These are phyloP conservation scores for Platichthys flesus DNA, from an alignment of 2,113 vertebrate genomes.

Conservation along the genomic window DNA sequence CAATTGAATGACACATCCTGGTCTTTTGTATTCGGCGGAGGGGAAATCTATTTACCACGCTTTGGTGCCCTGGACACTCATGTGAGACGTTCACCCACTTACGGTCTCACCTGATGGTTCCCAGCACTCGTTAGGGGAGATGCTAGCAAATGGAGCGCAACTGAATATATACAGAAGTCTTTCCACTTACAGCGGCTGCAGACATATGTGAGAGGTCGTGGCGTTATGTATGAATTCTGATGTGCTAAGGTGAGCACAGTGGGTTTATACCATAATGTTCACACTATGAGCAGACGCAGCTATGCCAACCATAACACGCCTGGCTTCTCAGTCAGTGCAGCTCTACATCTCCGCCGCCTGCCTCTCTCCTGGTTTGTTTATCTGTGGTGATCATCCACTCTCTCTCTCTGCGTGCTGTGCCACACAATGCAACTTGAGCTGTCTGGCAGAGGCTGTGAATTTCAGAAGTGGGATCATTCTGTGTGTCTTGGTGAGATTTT, in stretches of 20 bases:
- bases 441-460: background rate
- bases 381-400: conserved; percentile 1
- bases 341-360: background rate
- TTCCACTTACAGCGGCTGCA: conserved; percentile 28
- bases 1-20: background rate
- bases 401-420: conserved; percentile 25
- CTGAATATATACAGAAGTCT: conserved; percentile 16
- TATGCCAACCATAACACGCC: conserved; percentile 58
- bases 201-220: conserved; percentile 30
- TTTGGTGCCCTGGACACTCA: conserved; percentile 17
- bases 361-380: background rate
- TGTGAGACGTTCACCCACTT: conserved; percentile 22
- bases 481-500: conserved; percentile 1
- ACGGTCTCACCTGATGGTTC: conserved; percentile 20
- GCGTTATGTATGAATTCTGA: background rate
- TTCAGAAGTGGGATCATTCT: conserved; percentile 4
- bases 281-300: conserved; percentile 31
- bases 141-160: conserved; percentile 14
- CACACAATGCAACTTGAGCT: conserved; percentile 38
- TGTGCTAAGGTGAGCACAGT: conserved; percentile 21
- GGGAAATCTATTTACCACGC: conserved; percentile 16
- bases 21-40: conserved; percentile 7
- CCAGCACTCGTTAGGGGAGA: conserved; percentile 3
- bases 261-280: conserved; percentile 29
- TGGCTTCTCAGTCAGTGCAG: conserved; percentile 40